phyloP scores from a whole-genome alignment of 2,888 invertebrate species.

The Agrotis ipsilon region DNA sequence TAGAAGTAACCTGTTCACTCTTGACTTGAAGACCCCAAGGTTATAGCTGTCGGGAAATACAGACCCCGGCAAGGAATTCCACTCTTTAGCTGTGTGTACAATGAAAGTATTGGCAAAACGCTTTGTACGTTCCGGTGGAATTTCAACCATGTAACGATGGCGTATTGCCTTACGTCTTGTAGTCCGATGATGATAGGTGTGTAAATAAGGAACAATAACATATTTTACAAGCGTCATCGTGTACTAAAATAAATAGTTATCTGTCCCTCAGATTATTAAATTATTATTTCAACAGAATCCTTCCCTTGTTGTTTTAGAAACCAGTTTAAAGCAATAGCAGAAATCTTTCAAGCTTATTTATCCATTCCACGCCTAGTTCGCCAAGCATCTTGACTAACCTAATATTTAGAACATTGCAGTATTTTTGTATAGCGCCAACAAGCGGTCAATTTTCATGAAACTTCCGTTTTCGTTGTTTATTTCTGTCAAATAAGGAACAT shows the following conservation, averaged over 20 bases:
- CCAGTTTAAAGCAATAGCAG: background rate
- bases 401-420: background rate
- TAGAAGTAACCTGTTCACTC: no score
- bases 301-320: no score
- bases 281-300: background rate
- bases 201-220: background rate
- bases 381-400: background rate
- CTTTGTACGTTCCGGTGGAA: no score
- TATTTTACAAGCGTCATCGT: background rate
- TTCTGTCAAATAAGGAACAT: background rate
- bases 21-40: no score
- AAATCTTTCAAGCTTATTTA: background rate
- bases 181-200: no score
- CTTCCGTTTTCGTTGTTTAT: background rate
- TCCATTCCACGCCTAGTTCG: background rate
- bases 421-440: no score
- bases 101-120: no score
- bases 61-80: no score
- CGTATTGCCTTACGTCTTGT: no score
- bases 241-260: background rate
- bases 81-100: no score
- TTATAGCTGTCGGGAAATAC: no score
- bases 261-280: background rate
- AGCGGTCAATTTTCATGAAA: background rate
- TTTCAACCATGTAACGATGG: no score